A percentile compares a stretch with the other conserved stretches of the same genome.
Evolutionary conservation across 2,113 vertebrate genomes (phyloP).

Genomic region (Ranitomeya imitator): DNA sequence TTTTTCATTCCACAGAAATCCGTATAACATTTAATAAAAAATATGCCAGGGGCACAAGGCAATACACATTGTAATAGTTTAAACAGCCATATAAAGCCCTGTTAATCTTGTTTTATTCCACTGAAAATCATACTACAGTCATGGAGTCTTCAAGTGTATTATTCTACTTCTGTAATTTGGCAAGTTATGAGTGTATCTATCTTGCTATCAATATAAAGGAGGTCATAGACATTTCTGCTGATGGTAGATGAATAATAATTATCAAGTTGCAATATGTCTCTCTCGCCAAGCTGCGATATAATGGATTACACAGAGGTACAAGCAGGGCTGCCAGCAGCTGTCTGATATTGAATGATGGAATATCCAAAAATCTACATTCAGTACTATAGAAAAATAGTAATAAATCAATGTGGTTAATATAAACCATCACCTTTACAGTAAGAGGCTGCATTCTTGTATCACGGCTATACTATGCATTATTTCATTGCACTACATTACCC

Average conservation of each 20-base stretch:
- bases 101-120: neutral
- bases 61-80: conserved; percentile 12
- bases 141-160: neutral
- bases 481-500: conserved; percentile 39
- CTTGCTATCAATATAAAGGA: neutral
- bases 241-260: neutral
- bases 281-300: neutral
- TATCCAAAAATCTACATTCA: neutral
- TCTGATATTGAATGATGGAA: conserved; percentile 25
- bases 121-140: neutral
- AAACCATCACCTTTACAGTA: neutral
- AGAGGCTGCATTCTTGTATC: neutral
- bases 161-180: neutral
- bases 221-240: neutral
- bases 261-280: neutral
- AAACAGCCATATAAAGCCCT: neutral
- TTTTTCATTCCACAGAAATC: neutral
- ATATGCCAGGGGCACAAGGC: neutral
- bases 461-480: neutral
- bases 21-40: conserved; percentile 13
- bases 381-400: conserved; percentile 15
- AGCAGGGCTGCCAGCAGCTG: conserved; percentile 10
- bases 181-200: neutral
- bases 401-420: conserved; percentile 31
- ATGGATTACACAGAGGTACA: conserved; percentile 24